Evolutionary conservation across 2,888 invertebrate species (phyloP), one percentile per base, ranked within the genome.

Genomic region (Mechanitis messenoides): DNA sequence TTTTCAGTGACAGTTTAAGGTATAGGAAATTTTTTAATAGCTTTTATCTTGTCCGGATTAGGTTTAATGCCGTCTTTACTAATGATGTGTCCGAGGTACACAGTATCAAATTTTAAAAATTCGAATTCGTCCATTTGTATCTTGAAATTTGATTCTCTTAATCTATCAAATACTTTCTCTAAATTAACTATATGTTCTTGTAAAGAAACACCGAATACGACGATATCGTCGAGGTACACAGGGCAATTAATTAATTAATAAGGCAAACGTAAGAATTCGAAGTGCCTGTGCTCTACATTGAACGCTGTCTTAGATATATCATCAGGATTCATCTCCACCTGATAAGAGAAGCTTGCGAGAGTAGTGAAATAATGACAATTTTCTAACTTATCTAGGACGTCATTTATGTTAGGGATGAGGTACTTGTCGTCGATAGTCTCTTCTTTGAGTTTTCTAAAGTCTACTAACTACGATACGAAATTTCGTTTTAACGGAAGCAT

Each of bases 251-350:
- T n/a, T 12, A 12, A 2, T 46, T 46, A n/a, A 76, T 60, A 1
- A 0, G 72, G 74, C 72, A 74, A 74, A 31, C 75, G 58, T 5
- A 67, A 33, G 54, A 69, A 74, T 64, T 74, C 72, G 38, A 65
- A 72, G 53, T 20, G 20, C 20, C 20, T 20, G 20, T 20, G 20
- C 20, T 20, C 20, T 20, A 20, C 20, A 20, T 20, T 20, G 20
- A 20, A 20, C 20, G 20, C 20, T 20, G 20, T 20, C 20, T 20
- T 20, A 20, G 20, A 20, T 20, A 20, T 20, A 20, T 20, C 20
- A 20, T 20, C 20, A 20, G 20, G 20, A 20, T 20, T 20, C 20
- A 73, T 72, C 0, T 69, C 69, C 33, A 33, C 4, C 61, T 53
- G 33, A 45, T 59, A 1, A 55, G 33, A 2, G 45, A 28, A 55